Conservation (phyloP, 2,113 vertebrate species). For the Cheilinus undulatus region DNA sequence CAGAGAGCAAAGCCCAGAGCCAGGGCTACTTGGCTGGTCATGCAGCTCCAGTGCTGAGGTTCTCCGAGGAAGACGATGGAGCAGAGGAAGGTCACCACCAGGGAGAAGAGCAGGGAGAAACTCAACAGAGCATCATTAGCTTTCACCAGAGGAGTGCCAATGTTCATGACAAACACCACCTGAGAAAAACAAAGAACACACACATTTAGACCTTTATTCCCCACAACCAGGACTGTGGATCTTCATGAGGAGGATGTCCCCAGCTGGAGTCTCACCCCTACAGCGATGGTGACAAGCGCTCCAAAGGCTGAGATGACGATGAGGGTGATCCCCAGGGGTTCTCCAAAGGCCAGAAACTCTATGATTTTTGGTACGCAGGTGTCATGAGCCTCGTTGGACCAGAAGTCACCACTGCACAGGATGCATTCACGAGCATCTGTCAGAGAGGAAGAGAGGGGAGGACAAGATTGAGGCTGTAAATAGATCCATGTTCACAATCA, state of each 20-base stretch:
- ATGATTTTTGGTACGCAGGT: constrained; percentile 86
- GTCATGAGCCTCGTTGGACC: constrained; percentile 85
- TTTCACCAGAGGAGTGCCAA: constrained; percentile 84
- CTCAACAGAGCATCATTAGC: constrained; percentile 83
- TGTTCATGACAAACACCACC: constrained; percentile 80
- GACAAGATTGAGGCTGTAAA: not conserved
- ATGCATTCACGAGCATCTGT: constrained; percentile 88
- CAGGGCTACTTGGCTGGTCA: constrained; percentile 86
- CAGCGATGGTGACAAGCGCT: constrained; percentile 78
- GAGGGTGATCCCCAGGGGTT: constrained; percentile 87
- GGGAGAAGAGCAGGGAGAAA: constrained; percentile 84
- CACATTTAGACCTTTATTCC: not conserved
- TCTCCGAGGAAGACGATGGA: constrained; percentile 87
- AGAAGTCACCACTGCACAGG: constrained; percentile 83
- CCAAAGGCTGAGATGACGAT: constrained; percentile 87
- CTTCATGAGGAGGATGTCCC: not conserved
- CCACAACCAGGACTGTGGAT: not conserved
- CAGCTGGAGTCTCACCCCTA: constrained; percentile 60
- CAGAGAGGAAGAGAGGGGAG: not conserved
- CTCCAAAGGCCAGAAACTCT: constrained; percentile 87
- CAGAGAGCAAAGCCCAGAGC: constrained; percentile 86
- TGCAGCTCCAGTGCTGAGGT: constrained; percentile 86
- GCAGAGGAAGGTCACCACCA: constrained; percentile 85
- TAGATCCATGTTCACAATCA: too few species aligned
- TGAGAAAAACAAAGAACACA: constrained; percentile 7